phyloP scores from a whole-genome alignment of 53 echinoderm and acorn worm genomes.

The Hippasteria phrygiana region DNA sequence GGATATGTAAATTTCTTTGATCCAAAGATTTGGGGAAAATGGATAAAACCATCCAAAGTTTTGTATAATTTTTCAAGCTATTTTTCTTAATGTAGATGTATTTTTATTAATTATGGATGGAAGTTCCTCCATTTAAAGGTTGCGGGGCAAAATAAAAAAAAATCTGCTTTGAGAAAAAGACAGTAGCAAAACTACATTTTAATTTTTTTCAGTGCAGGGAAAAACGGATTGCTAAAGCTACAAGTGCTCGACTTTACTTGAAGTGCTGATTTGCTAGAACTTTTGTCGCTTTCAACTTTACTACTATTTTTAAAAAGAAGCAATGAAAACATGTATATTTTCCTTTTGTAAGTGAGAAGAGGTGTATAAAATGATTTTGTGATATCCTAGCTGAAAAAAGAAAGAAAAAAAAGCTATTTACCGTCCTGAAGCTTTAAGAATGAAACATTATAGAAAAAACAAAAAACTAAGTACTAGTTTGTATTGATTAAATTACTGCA shows the following conservation, averaged over 20 bases:
- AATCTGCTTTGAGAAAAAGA: neutral
- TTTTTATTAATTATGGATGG: constrained; percentile 49
- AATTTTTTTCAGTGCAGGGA: constrained; percentile 18
- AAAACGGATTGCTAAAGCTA: neutral
- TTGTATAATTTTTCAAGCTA: constrained; percentile 59
- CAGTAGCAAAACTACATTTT: neutral
- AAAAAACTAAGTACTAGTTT: neutral
- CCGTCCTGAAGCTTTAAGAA: neutral
- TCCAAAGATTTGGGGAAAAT: constrained; percentile 3
- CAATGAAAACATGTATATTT: constrained; percentile 51
- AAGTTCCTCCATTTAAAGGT: constrained; percentile 1
- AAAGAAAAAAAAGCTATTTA: neutral
- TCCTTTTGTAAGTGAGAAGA: constrained; percentile 52
- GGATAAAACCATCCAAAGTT: constrained; percentile 2
- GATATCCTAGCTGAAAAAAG: constrained; percentile 9
- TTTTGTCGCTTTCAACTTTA: constrained; percentile 24
- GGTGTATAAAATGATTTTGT: constrained; percentile 43
- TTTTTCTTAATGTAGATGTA: constrained; percentile 32
- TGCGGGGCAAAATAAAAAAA: neutral
- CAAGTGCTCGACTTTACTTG: neutral
- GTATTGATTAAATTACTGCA: constrained; percentile 26
- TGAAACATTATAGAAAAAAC: neutral
- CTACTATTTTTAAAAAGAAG: constrained; percentile 40
- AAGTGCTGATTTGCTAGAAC: constrained; percentile 7
- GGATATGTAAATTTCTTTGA: constrained; percentile 53